A percentile compares a stretch with the other conserved stretches of the same genome.
These are phyloP conservation scores for Paelopatides confundens DNA, from an alignment of 53 echinoderm and acorn worm species.

Conservation along the genomic window DNA sequence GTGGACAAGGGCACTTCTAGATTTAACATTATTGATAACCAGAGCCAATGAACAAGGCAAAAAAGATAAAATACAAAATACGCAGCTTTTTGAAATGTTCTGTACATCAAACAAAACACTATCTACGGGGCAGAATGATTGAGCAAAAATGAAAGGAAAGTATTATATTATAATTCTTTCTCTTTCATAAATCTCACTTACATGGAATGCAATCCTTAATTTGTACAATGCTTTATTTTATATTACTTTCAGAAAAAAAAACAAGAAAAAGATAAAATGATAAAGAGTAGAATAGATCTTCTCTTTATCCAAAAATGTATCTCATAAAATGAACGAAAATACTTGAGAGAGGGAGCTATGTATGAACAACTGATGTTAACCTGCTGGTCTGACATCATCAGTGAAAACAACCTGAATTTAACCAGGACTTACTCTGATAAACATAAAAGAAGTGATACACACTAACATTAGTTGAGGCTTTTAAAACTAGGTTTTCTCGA, in stretches of 20 bases:
- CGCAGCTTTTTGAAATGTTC: slow-evolving; percentile 34
- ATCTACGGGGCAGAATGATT: slow-evolving; percentile 3
- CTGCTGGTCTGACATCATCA: too few relatives aligned
- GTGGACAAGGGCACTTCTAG: slow-evolving; percentile 52
- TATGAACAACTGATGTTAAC: not conserved
- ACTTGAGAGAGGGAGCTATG: not conserved
- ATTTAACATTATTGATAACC: slow-evolving; percentile 37
- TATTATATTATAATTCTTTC: slow-evolving; percentile 7
- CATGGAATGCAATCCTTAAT: slow-evolving; percentile 29
- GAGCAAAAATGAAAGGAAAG: slow-evolving; percentile 5
- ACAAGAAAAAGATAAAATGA: not conserved
- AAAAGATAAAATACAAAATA: slow-evolving; percentile 43
- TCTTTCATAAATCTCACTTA: slow-evolving; percentile 40
- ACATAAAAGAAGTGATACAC: too few relatives aligned
- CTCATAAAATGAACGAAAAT: not conserved
- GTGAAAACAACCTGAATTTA: too few relatives aligned
- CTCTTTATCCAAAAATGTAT: not conserved
- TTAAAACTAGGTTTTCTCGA: too few relatives aligned
- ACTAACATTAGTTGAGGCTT: too few relatives aligned
- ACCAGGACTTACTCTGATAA: too few relatives aligned
- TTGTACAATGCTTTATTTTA: slow-evolving; percentile 30
- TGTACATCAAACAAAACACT: slow-evolving; percentile 32
- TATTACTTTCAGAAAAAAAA: not conserved
- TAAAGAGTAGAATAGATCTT: not conserved
- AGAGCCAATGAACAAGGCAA: slow-evolving; percentile 38